Evolutionary conservation across 2,888 invertebrate species (phyloP).

Genomic region (Amiota communis): DNA sequence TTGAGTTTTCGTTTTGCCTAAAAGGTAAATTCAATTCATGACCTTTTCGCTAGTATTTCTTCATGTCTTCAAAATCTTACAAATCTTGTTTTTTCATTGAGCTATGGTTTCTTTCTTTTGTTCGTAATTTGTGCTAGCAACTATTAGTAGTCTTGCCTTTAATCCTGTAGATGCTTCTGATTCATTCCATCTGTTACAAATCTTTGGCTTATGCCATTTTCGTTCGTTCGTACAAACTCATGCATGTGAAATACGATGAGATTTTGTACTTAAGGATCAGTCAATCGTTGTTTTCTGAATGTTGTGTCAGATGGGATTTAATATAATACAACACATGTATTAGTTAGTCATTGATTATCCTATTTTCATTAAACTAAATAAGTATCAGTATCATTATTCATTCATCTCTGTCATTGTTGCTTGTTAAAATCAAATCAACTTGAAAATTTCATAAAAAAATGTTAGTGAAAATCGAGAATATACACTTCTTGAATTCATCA

Average conservation of each 20-base stretch:
- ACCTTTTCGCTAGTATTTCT: neutral
- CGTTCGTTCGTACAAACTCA: neutral
- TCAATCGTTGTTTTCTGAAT: too few species aligned
- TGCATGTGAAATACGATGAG: too few species aligned
- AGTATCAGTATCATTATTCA: neutral
- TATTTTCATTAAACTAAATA: too few species aligned
- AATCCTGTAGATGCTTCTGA: neutral
- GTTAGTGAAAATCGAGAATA: too few species aligned
- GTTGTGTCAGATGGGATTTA: too few species aligned
- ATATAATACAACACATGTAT: too few species aligned
- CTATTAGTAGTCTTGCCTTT: neutral
- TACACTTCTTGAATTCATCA: too few species aligned
- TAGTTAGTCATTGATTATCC: neutral
- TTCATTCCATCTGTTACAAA: neutral
- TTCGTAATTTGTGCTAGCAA: neutral
- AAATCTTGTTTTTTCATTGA: too few species aligned
- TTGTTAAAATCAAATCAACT: conserved; percentile 15
- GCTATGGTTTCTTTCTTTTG: neutral
- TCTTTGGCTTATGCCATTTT: neutral
- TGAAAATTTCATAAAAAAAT: conserved; percentile 15
- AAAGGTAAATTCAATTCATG: neutral
- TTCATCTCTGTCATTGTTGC: neutral
- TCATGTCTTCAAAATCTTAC: too few species aligned
- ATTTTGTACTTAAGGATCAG: too few species aligned
- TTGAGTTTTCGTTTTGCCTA: neutral